Evolutionary conservation across 2,113 vertebrate species (phyloP).

Genomic region (Colossoma macropomum): DNA sequence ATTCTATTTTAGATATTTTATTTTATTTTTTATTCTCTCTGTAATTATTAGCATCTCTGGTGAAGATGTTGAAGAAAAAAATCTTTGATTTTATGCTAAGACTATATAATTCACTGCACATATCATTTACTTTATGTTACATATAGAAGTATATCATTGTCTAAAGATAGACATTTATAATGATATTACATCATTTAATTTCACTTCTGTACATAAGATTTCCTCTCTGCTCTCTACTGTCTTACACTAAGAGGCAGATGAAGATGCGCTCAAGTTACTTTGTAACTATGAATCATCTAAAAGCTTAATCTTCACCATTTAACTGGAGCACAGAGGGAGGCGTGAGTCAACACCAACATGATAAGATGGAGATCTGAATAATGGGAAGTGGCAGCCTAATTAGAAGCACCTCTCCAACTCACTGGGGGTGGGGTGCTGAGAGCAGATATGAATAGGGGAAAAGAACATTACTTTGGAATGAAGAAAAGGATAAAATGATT

Average conservation of each 20-base stretch:
- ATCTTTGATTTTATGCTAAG: no score
- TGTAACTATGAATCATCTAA: constrained; percentile 6
- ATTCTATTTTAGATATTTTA: no score
- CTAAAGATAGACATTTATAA: not conserved
- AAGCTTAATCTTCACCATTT: not conserved
- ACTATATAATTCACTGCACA: no score
- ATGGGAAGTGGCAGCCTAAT: constrained; percentile 20
- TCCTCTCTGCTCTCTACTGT: not conserved
- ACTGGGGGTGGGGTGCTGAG: not conserved
- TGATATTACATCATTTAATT: not conserved
- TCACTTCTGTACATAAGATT: not conserved
- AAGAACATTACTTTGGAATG: not conserved
- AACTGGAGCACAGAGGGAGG: not conserved
- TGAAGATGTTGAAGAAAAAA: no score
- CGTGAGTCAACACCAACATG: not conserved
- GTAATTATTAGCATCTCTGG: no score
- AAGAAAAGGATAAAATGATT: not conserved
- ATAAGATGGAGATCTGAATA: constrained; percentile 13
- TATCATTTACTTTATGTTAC: no score
- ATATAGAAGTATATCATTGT: not conserved
- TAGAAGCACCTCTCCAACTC: not conserved
- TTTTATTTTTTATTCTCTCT: no score
- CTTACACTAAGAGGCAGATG: not conserved
- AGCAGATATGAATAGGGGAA: not conserved
- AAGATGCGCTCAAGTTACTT: not conserved